These are phyloP conservation scores for Venustaconcha ellipsiformis DNA, from an alignment of 1,140 invertebrate genomes.

Conservation along the genomic window DNA sequence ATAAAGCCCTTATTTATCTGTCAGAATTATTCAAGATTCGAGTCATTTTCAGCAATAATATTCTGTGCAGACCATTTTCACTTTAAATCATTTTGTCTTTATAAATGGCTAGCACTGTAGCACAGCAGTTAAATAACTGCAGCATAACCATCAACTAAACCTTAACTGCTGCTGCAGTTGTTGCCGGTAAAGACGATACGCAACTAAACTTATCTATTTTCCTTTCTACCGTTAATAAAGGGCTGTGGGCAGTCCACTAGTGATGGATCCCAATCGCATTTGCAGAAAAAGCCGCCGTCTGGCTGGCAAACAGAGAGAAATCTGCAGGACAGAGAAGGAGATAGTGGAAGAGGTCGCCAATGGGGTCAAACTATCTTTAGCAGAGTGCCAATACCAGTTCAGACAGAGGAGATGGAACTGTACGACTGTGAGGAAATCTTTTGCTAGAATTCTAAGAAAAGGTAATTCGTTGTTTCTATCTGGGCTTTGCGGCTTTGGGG, in stretches of 20 bases:
- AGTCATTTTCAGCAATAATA: no score
- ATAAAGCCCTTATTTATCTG: no score
- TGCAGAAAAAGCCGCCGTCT: slow-evolving; percentile 83
- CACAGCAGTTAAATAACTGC: no score
- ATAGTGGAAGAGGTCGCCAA: slow-evolving; percentile 66
- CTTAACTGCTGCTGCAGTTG: no score
- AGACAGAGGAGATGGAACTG: slow-evolving; percentile 66
- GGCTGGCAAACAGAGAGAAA: slow-evolving; percentile 76
- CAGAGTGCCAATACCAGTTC: slow-evolving; percentile 68
- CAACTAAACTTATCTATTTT: neutral
- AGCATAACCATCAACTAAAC: no score
- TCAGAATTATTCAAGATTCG: no score
- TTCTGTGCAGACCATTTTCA: no score
- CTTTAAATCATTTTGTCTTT: no score
- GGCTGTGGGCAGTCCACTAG: slow-evolving; percentile 78
- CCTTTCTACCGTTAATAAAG: slow-evolving; percentile 45
- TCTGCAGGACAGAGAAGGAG: slow-evolving; percentile 68
- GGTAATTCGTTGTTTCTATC: slow-evolving; percentile 48
- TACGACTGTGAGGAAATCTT: slow-evolving; percentile 56
- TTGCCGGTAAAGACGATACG: no score
- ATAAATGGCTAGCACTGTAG: no score
- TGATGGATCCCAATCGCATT: slow-evolving; percentile 88
- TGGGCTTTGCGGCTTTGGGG: neutral
- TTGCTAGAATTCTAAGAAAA: slow-evolving; percentile 76
- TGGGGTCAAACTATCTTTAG: slow-evolving; percentile 64